Percentiles rank a stretch among this genome's conserved stretches.
Evolutionary conservation across 1,140 invertebrate genomes (phyloP).

Genomic region (Pissodes strobi): DNA sequence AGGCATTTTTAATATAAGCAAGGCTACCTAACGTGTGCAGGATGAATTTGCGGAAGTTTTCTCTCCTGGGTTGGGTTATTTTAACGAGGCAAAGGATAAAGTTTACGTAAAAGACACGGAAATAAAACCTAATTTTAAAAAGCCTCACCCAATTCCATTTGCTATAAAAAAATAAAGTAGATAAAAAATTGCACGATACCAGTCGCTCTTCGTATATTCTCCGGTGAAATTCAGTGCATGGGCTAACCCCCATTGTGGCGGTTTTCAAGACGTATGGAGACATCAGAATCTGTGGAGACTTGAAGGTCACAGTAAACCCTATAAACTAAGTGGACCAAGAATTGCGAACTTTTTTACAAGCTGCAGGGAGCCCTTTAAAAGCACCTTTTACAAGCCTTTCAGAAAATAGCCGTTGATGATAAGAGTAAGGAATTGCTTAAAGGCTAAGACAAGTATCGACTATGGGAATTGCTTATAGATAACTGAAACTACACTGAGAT

Average conservation of each 20-base stretch:
- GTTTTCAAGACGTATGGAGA: slow-evolving; percentile 56
- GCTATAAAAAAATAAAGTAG: neutral
- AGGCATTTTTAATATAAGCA: neutral
- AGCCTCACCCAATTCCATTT: neutral
- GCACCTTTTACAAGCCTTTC: slow-evolving; percentile 3
- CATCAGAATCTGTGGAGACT: slow-evolving; percentile 55
- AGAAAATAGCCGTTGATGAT: slow-evolving; percentile 1
- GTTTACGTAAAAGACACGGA: neutral
- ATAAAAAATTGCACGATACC: too few relatives aligned
- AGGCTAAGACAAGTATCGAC: too few relatives aligned
- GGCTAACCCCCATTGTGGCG: slow-evolving; percentile 53
- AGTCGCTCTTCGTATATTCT: neutral
- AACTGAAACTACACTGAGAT: too few relatives aligned
- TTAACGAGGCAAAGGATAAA: neutral
- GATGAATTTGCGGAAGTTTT: neutral
- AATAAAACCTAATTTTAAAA: neutral
- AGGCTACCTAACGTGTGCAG: neutral
- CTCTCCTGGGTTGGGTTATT: neutral
- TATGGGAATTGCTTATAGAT: too few relatives aligned
- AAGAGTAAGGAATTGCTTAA: slow-evolving; percentile 1
- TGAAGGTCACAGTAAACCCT: slow-evolving; percentile 51
- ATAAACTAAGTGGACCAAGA: slow-evolving; percentile 26
- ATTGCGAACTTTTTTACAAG: slow-evolving; percentile 14
- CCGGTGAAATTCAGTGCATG: slow-evolving; percentile 43
- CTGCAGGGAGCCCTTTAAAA: slow-evolving; percentile 40